Conservation (phyloP, 1,140 invertebrate species). For the Drosophila carrolli region DNA sequence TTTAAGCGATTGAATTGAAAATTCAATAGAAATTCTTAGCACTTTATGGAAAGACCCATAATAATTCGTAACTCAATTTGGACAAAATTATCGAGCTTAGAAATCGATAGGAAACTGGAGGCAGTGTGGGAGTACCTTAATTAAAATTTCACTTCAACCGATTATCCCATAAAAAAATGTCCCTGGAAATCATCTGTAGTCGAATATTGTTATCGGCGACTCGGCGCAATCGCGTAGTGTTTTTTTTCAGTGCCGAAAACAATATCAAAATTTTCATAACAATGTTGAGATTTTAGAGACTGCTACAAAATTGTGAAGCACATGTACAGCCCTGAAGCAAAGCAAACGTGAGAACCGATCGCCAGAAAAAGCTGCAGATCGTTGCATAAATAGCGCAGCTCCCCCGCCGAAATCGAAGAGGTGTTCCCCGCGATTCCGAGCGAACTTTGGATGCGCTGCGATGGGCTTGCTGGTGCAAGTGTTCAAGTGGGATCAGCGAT, state of each 20-base stretch:
- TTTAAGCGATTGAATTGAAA: too few relatives aligned
- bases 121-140: too few relatives aligned
- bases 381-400: constrained; percentile 64
- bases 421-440: constrained; percentile 26
- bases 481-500: constrained; percentile 67
- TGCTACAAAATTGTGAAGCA: constrained; percentile 54
- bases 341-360: constrained; percentile 30
- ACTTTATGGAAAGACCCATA: too few relatives aligned
- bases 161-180: background rate
- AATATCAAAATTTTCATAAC: constrained; percentile 62
- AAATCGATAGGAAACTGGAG: too few relatives aligned
- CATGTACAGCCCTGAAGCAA: constrained; percentile 34
- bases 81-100: too few relatives aligned
- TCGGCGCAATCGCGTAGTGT: constrained; percentile 24
- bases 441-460: constrained; percentile 40
- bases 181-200: background rate
- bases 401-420: constrained; percentile 20
- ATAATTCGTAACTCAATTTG: too few relatives aligned
- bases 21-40: too few relatives aligned
- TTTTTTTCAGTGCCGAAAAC: constrained; percentile 58
- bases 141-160: background rate
- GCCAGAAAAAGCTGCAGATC: constrained; percentile 7
- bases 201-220: constrained; percentile 23
- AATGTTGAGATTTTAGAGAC: constrained; percentile 44
- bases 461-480: constrained; percentile 68